Percentiles rank a stretch among this genome's conserved stretches.
These are phyloP conservation scores for Typhlomys cinereus DNA, from an alignment of 2,113 vertebrate genomes.

Conservation along the genomic window DNA sequence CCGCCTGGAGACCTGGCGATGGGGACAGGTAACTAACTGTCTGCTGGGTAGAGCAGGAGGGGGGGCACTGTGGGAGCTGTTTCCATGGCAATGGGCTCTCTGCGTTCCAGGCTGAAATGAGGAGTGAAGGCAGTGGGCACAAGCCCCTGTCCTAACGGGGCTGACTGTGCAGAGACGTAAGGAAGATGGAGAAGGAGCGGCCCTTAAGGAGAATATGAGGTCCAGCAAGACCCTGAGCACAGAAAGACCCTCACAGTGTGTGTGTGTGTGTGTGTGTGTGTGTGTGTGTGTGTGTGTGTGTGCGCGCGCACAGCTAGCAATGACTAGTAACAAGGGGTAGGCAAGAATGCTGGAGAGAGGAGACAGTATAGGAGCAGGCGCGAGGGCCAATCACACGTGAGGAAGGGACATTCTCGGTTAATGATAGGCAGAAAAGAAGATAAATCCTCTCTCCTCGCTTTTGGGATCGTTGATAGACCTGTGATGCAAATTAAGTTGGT, in stretches of 20 bases:
- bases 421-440: not conserved
- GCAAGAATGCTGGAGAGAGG: not conserved
- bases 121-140: accelerated
- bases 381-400: not conserved
- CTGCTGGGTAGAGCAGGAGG: not conserved
- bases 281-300: no score
- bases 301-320: not conserved
- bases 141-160: not conserved
- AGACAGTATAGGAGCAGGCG: not conserved
- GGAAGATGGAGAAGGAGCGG: accelerated
- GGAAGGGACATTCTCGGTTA: not conserved
- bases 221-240: not conserved
- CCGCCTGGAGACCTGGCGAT: not conserved
- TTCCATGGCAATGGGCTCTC: not conserved
- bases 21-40: not conserved
- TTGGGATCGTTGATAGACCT: not conserved
- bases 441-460: not conserved
- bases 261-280: not conserved
- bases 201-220: no score
- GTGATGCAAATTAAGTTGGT: not conserved
- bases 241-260: not conserved
- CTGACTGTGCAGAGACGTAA: not conserved
- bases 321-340: not conserved
- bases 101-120: not conserved
- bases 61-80: not conserved